Evolutionary conservation across 2,888 invertebrate genomes (phyloP), one percentile per base, ranked within the genome.

Genomic region (Syritta pipiens): DNA sequence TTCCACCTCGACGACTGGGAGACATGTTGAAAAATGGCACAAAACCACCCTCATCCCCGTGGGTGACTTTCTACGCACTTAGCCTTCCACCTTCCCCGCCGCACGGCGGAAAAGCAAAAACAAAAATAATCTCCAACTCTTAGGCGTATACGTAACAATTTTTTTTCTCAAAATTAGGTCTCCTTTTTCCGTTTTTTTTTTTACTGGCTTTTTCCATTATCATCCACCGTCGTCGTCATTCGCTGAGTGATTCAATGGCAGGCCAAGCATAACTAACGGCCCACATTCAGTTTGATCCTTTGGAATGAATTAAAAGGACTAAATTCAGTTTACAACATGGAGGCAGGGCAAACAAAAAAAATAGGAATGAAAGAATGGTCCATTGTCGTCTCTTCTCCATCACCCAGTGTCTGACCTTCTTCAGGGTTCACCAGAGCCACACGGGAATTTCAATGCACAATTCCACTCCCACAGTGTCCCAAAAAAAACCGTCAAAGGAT

Each of bases 401-500:
- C 6, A 4, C 6, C 14, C 32, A 22, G 32, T 19, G 17, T 4
- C 26, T 37, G 35, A 20, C 53, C 62, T 40, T 53, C 28, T 30
- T 4, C 4, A 30, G 19, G 53, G 24, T 35, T 44, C 44, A 65
- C 24, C 28, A 40, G n/a, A n/a, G 30, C 44, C 20, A 42, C 12
- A 55, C 69, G 55, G 51, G 12, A 67, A 22, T 44, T 49, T 62
- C 26, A 48, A 32, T 69, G 44, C 44, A n/a, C 48, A 48, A 55
- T 55, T 69, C 32, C 55, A 22, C 44, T 46, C 22, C 51, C 26
- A 48, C 60, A 62, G 42, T 62, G 14, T 35, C 48, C 35, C 69
- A 46, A 35, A n/a, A n/a, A n/a, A n/a, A 57, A 63, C 49, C 12
- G 20, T 63, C 71, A 76, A 71, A 63, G 71, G 57, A 63, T 71